A percentile compares a stretch with the other conserved stretches of the same genome.
Evolutionary conservation across 2,113 vertebrate genomes (phyloP).

Genomic region (Tichodroma muraria): DNA sequence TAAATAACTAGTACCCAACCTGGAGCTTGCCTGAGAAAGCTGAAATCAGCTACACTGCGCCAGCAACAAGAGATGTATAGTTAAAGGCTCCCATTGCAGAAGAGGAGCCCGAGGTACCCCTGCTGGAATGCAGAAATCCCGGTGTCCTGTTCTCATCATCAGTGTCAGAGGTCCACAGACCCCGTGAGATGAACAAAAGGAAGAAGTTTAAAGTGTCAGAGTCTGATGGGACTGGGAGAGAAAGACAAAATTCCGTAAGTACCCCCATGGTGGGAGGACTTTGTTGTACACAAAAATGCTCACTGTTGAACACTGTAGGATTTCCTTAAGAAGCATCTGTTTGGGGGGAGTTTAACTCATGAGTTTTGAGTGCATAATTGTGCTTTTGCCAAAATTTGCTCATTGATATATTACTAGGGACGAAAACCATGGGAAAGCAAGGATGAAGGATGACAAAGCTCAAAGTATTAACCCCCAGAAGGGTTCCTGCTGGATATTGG

Average conservation of each 20-base stretch:
- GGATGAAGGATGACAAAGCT: not conserved
- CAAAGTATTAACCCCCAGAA: not conserved
- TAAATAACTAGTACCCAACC: not conserved
- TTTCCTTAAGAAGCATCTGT: not conserved
- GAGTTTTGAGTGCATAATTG: not conserved
- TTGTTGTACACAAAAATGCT: not conserved
- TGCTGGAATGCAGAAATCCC: not conserved
- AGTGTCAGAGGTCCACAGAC: not conserved
- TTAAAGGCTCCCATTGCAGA: not conserved
- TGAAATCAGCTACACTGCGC: not conserved
- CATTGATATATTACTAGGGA: not conserved
- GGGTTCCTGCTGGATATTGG: not conserved
- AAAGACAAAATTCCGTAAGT: not conserved
- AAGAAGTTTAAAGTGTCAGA: not conserved
- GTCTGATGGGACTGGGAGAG: accelerated
- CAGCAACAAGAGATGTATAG: not conserved
- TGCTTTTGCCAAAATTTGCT: not conserved
- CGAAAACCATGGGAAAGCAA: not conserved
- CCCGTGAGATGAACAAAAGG: accelerated
- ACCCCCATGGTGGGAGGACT: accelerated
- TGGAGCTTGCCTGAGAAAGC: not conserved
- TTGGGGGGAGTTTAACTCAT: not conserved
- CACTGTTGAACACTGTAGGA: not conserved
- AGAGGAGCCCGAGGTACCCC: accelerated
- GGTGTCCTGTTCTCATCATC: not conserved